Base-by-base conservation (phyloP, 1,140 invertebrate genomes). In the Cydia splendana region DNA sequence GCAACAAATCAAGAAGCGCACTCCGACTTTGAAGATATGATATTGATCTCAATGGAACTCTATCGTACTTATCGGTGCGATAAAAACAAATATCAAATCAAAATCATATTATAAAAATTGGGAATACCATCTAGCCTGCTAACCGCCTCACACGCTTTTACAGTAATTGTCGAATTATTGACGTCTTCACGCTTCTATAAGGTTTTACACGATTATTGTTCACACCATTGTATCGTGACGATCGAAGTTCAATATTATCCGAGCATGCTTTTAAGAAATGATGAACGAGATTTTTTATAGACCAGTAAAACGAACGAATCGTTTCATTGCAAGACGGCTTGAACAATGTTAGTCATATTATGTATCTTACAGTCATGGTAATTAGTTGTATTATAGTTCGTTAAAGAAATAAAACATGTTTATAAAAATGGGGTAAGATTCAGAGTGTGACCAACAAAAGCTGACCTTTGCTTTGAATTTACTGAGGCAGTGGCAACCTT, bases 111-210 rank as follows among this genome's bases (percentile, higher is more conserved):
- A n/a, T 18, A 20, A 7, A 18, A 57, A 20, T n/a, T 18, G 2
- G 4, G 0, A 57, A 6, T 18, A 7, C 51, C n/a, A n/a, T n/a
- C n/a, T n/a, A n/a, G 7, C 42, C 42, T 45, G 42, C 12, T 45
- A 45, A 9, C 42, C 42, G 42, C 42, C 42, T 12, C 42, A 45
- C 42, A 45, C 12, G 45, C 45, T 13, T 48, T 57, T 57, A 57
- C n/a, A 57, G 53, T 57, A 57, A 57, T 57, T 57, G 53, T 57
- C 15, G n/a, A 57, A 57, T 57, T 57, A 57, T 57, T 13, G 53
- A n/a, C 5, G n/a, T 18, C 15, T 57, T 57, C 53, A 57, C 53
- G 53, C 53, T 57, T 20, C 53, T 18, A 20, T 13, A 57, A 7
- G n/a, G n/a, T 20, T 57, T 20, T 57, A 57, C n/a, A 57, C 53